Conservation (phyloP, 1,140 invertebrate genomes). For the Lepidotrigona ventralis region DNA sequence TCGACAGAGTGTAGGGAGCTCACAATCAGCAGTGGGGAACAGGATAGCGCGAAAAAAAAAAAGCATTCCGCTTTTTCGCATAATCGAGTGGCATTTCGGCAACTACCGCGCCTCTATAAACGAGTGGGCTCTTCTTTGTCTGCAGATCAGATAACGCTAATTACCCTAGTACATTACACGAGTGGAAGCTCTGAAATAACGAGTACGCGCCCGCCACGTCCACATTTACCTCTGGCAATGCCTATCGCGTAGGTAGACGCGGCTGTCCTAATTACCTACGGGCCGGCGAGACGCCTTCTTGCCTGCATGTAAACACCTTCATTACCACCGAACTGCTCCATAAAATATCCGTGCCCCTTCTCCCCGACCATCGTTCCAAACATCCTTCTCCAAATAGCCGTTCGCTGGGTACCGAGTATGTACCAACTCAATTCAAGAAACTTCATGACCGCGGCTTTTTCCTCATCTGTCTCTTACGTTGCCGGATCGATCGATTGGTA, state of each 20-base stretch:
- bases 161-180: slow-evolving; percentile 56
- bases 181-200: slow-evolving; percentile 57
- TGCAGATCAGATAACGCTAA: slow-evolving; percentile 62
- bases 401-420: neutral
- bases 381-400: slow-evolving; percentile 28
- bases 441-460: neutral
- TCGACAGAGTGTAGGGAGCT: neutral
- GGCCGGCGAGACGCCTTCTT: slow-evolving; percentile 63
- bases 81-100: slow-evolving; percentile 38
- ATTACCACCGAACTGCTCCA: slow-evolving; percentile 62
- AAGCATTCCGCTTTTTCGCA: slow-evolving; percentile 13
- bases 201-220: slow-evolving; percentile 40
- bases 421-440: slow-evolving; percentile 24
- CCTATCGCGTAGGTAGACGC: slow-evolving; percentile 61
- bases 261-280: slow-evolving; percentile 63
- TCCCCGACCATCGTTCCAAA: too few relatives aligned
- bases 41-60: neutral
- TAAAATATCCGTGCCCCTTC: slow-evolving; percentile 54
- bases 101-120: slow-evolving; percentile 41
- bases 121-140: slow-evolving; percentile 55
- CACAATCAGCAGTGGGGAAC: too few relatives aligned
- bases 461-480: neutral
- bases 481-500: too few relatives aligned
- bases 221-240: slow-evolving; percentile 60
- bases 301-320: slow-evolving; percentile 67